Percentiles rank a stretch among this genome's conserved stretches.
These are phyloP conservation scores for Micronisus gabar DNA, from an alignment of 2,113 vertebrate species.

Conservation along the genomic window DNA sequence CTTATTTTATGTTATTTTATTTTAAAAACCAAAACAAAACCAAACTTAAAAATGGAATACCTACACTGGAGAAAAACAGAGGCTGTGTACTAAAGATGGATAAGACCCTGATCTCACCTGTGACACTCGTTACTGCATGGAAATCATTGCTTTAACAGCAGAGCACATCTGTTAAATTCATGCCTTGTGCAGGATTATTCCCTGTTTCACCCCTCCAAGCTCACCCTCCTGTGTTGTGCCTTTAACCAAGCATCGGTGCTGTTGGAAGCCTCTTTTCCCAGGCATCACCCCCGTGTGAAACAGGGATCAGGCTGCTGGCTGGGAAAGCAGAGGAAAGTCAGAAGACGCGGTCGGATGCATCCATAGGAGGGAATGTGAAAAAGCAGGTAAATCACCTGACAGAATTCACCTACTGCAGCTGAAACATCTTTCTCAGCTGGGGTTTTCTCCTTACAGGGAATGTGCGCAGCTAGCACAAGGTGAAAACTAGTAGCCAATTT, in stretches of 20 bases:
- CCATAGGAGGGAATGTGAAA: not conserved
- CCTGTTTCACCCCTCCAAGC: not conserved
- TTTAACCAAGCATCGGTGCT: not conserved
- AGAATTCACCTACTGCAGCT: not conserved
- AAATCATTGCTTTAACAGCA: not conserved
- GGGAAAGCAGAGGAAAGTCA: not conserved
- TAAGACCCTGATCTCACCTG: not conserved
- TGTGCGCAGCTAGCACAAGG: not conserved
- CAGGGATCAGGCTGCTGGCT: not conserved
- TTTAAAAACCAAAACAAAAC: not conserved
- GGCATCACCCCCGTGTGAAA: not conserved
- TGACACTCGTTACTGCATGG: not conserved
- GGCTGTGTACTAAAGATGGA: not conserved
- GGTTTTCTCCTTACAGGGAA: not conserved
- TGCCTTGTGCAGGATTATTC: not conserved
- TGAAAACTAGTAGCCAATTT: not conserved
- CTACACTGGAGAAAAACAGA: not conserved
- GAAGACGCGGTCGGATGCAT: not conserved
- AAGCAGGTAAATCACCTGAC: not conserved
- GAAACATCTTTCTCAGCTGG: not conserved
- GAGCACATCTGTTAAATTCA: not conserved
- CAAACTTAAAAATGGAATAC: not conserved
- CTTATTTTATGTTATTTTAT: not conserved
- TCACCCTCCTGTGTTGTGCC: fast-evolving
- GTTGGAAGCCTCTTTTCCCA: not conserved